Percentiles rank a stretch among this genome's conserved stretches.
These are phyloP conservation scores for Phengaris arion DNA, from an alignment of 2,888 invertebrate species.

Conservation along the genomic window DNA sequence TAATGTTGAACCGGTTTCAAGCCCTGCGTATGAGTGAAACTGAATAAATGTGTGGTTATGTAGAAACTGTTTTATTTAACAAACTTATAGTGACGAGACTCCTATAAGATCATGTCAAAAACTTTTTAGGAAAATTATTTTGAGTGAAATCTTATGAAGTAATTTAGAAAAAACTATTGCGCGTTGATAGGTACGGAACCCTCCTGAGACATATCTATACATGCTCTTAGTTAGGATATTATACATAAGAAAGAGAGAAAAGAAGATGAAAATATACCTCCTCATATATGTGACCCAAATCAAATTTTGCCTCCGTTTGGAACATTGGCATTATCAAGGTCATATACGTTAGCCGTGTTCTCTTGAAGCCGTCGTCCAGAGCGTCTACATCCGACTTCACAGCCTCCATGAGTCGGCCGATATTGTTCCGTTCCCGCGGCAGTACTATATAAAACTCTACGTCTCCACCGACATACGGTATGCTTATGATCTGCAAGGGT, in stretches of 20 bases:
- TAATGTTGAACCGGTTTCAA: not conserved
- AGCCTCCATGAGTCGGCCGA: not conserved
- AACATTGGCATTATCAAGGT: not conserved
- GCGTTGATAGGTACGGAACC: too few species aligned
- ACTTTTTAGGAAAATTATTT: too few species aligned
- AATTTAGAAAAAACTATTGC: too few species aligned
- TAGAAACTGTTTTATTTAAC: too few species aligned
- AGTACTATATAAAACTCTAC: constrained; percentile 2
- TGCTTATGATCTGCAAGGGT: not conserved
- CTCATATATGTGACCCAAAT: not conserved
- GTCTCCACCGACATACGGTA: not conserved
- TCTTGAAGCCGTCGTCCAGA: not conserved
- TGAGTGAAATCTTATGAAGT: too few species aligned
- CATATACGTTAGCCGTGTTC: not conserved
- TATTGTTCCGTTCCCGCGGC: not conserved
- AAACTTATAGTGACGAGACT: too few species aligned
- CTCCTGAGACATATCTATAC: too few species aligned
- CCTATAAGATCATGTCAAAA: too few species aligned
- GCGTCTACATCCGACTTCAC: not conserved
- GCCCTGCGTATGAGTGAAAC: too few species aligned
- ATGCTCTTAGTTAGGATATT: too few species aligned
- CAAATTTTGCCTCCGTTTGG: not conserved
- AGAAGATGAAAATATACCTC: not conserved
- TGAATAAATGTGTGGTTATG: too few species aligned
- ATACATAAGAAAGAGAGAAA: too few species aligned